These are phyloP conservation scores for Paraplagusia blochii DNA, from an alignment of 2,113 vertebrate species.

Conservation along the genomic window DNA sequence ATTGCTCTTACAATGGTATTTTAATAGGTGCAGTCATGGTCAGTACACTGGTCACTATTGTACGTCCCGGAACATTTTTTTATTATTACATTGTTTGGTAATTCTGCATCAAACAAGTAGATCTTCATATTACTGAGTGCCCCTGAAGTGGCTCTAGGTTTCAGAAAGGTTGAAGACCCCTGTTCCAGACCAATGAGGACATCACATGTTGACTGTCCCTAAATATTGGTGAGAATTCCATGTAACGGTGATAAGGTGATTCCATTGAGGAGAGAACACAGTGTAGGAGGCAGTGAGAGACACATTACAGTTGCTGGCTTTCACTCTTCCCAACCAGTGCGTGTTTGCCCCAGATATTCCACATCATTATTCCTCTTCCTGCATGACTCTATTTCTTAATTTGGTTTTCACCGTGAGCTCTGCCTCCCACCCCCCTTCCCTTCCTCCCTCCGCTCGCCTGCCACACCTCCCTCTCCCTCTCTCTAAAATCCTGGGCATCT, in stretches of 20 bases:
- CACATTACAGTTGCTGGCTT: slow-evolving; percentile 14
- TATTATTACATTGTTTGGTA: too few species aligned
- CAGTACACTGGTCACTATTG: too few species aligned
- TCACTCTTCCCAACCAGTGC: slow-evolving; percentile 41
- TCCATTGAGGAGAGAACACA: slow-evolving; percentile 4
- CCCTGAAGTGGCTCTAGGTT: too few species aligned
- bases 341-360: slow-evolving; percentile 51
- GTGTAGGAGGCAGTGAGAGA: slow-evolving; percentile 5
- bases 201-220: too few species aligned
- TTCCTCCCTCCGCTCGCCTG: too few species aligned
- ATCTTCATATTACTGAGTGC: too few species aligned
- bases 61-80: too few species aligned
- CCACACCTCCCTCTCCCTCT: slow-evolving; percentile 10
- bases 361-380: slow-evolving; percentile 47
- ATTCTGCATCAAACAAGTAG: too few species aligned
- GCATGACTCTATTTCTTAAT: slow-evolving; percentile 35
- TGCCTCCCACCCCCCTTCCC: slow-evolving; percentile 3
- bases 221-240: background rate
- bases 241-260: background rate
- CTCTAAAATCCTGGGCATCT: slow-evolving; percentile 54
- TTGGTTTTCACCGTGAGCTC: slow-evolving; percentile 25
- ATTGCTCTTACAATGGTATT: too few species aligned
- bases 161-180: too few species aligned
- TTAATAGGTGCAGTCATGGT: too few species aligned
- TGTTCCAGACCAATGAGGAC: too few species aligned